Conservation (phyloP, 2,113 vertebrate species). For the Rafetus swinhoei region DNA sequence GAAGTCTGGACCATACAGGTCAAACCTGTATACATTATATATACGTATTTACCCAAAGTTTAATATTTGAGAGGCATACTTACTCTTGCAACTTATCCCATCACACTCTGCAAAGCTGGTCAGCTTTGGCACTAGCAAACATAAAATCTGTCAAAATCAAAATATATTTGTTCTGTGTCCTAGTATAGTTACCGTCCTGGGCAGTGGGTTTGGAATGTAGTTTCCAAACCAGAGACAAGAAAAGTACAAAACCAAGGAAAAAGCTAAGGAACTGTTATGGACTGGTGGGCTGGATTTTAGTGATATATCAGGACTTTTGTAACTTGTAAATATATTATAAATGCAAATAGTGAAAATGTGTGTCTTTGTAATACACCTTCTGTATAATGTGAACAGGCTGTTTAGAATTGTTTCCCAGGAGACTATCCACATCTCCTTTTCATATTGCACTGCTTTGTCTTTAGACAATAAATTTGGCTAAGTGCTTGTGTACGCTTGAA, state of each 20-base stretch:
- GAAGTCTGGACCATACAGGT: too few species aligned
- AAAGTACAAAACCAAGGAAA: background rate
- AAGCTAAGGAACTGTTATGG: background rate
- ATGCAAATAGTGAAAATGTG: background rate
- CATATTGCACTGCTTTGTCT: background rate
- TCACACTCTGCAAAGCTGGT: too few species aligned
- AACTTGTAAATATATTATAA: background rate
- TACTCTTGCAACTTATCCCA: too few species aligned
- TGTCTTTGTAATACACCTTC: background rate
- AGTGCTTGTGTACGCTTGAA: background rate
- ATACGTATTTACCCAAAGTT: too few species aligned
- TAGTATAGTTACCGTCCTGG: background rate
- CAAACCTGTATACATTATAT: too few species aligned
- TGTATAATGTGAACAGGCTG: background rate
- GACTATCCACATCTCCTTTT: background rate
- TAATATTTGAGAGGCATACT: too few species aligned
- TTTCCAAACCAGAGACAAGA: background rate
- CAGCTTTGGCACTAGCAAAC: background rate
- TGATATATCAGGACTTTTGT: background rate
- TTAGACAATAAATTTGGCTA: background rate
- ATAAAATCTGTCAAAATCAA: background rate
- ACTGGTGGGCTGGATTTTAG: background rate
- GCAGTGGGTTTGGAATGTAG: background rate
- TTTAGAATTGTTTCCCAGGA: background rate
- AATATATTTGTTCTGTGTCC: background rate